Evolutionary conservation across 2,888 invertebrate genomes (phyloP), one percentile per base, ranked within the genome.

Genomic region (Matsumyia berberina): DNA sequence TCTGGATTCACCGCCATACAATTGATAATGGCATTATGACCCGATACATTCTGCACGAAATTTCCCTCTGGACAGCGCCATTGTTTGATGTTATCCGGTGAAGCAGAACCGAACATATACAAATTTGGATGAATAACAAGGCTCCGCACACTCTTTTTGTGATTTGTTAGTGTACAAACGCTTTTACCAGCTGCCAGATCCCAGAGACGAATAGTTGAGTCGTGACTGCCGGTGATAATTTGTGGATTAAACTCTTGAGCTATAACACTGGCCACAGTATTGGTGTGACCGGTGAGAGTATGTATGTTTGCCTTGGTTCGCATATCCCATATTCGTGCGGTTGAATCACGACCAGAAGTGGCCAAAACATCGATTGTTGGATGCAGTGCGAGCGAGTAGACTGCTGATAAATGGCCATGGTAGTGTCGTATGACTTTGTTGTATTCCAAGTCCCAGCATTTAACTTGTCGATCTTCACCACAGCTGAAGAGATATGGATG

Each of bases 401-500:
- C 97, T 0, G 99, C 99, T 39, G 98, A 98, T 81, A 99, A 93
- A 92, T 99, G 99, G 0, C 99, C 99, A 92, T 99, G 99, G 92
- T 99, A 99, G 92, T 99, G 99, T 0, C 99, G 94, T 88, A 99
- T 98, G 2, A 97, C 94, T 92, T 99, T 99, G 90, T 99, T 99
- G 89, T 99, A 98, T 92, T 99, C 99, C 33, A 99, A 93, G 93
- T 99, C 99, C 99, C 99, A 99, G 90, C 99, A 99, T 93, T 99
- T 99, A 0, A 99, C 99, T 93, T 98, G 98, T 88, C 99, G 95
- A 92, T 99, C 99, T 93, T 99, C 99, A 9, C 99, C 99, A 90
- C 98, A 99, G 87, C 98, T 98, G 93, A 99, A 99, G 55, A 99
- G 92, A 91, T 99, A 99, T 1, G 99, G 99, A 93, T 99, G 99